These are phyloP conservation scores for Cordylochernes scorpioides DNA, from an alignment of 2,888 invertebrate genomes.

Conservation along the genomic window DNA sequence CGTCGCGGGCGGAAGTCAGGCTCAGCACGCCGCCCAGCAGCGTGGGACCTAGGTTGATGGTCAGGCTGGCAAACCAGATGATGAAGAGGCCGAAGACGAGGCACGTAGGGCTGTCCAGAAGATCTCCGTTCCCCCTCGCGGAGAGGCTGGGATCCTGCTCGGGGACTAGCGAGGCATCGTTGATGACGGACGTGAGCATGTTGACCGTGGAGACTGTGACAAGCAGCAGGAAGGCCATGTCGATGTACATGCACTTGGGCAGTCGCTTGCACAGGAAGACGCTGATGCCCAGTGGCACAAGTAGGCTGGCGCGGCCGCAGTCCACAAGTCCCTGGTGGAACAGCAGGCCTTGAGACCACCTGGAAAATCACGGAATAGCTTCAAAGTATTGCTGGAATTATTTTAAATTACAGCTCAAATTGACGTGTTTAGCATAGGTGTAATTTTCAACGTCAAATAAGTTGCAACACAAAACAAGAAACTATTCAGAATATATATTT, in stretches of 20 bases:
- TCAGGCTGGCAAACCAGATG: slow-evolving; percentile 76
- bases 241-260: slow-evolving; percentile 56
- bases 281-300: slow-evolving; percentile 47
- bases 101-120: slow-evolving; percentile 60
- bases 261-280: slow-evolving; percentile 55
- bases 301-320: slow-evolving; percentile 48
- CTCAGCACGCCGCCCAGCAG: slow-evolving; percentile 60
- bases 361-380: slow-evolving; percentile 23
- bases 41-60: slow-evolving; percentile 64
- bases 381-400: too few relatives aligned
- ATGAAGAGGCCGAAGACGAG: slow-evolving; percentile 68
- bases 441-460: too few relatives aligned
- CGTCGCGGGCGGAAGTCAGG: slow-evolving; percentile 42
- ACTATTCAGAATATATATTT: too few relatives aligned
- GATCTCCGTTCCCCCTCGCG: slow-evolving; percentile 3
- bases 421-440: too few relatives aligned
- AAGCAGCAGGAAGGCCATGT: slow-evolving; percentile 57
- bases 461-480: too few relatives aligned
- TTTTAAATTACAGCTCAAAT: too few relatives aligned
- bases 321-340: slow-evolving; percentile 63
- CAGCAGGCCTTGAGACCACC: slow-evolving; percentile 58
- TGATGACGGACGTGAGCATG: slow-evolving; percentile 53
- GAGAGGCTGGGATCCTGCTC: slow-evolving; percentile 15
- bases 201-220: slow-evolving; percentile 74
- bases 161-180: slow-evolving; percentile 61